These are phyloP conservation scores for Crotophaga sulcirostris DNA, from an alignment of 2,113 vertebrate genomes.

Conservation along the genomic window DNA sequence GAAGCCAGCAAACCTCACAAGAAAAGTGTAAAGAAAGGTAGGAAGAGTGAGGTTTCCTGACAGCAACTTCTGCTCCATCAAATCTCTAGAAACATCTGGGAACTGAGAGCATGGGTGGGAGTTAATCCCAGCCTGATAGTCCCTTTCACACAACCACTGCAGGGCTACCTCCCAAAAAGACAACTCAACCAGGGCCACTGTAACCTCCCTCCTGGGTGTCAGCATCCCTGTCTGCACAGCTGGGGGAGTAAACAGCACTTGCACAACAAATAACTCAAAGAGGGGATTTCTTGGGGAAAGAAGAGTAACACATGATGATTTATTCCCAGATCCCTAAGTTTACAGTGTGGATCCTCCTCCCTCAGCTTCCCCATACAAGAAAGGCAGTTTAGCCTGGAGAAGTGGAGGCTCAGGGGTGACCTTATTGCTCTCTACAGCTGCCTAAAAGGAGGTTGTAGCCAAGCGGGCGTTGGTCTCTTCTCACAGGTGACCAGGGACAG, in stretches of 20 bases:
- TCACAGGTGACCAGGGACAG: too few species aligned
- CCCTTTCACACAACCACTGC: not conserved
- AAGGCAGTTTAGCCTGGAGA: too few species aligned
- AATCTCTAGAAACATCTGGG: not conserved
- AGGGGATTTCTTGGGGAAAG: not conserved
- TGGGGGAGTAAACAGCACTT: not conserved
- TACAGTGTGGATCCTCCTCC: accelerated
- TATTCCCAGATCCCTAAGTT: not conserved
- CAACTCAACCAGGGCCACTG: not conserved
- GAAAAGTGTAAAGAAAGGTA: not conserved
- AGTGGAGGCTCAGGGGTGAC: too few species aligned
- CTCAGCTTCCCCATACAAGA: accelerated
- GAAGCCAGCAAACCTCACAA: not conserved
- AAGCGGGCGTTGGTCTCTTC: too few species aligned
- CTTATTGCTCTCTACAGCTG: too few species aligned
- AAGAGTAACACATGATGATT: accelerated
- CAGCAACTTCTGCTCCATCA: not conserved
- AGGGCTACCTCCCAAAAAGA: not conserved
- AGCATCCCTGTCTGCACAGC: not conserved
- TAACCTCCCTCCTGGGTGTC: not conserved
- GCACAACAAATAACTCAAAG: not conserved
- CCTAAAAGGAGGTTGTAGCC: too few species aligned
- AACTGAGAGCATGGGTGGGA: not conserved
- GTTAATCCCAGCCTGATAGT: not conserved
- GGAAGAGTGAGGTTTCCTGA: not conserved